phyloP scores from a whole-genome alignment of 2,797 vertebrate genomes.

The Mormyrus hasselquistii region DNA sequence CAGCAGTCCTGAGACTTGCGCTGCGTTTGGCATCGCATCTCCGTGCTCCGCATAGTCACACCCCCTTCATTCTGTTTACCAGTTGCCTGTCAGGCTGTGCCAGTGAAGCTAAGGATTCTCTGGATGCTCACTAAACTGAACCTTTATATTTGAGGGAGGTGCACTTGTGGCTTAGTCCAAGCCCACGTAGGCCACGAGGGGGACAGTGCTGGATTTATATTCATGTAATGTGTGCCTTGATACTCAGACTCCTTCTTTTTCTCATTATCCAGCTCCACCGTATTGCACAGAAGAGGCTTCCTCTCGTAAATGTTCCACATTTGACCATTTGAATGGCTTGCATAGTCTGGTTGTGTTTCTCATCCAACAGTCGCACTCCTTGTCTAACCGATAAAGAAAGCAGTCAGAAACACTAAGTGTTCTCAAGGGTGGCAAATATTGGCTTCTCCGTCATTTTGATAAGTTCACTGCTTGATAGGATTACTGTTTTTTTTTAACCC shows the following conservation, averaged over 20 bases:
- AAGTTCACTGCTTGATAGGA: neutral
- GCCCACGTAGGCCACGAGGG: neutral
- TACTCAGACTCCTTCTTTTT: neutral
- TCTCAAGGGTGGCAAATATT: neutral
- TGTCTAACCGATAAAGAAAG: neutral
- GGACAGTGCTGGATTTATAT: neutral
- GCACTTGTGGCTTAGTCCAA: neutral
- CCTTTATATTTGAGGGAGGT: neutral
- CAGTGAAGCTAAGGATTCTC: neutral
- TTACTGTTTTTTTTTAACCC: neutral
- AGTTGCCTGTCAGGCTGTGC: neutral
- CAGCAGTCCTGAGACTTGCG: slow-evolving; percentile 67
- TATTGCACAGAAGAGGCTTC: neutral
- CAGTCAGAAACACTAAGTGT: neutral
- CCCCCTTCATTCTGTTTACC: neutral
- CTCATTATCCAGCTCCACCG: neutral
- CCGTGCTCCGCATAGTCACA: neutral
- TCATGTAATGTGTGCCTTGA: neutral
- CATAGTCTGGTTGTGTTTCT: neutral
- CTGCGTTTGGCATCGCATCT: neutral
- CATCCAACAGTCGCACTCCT: neutral
- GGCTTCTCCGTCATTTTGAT: neutral
- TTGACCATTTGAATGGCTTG: neutral
- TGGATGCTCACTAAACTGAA: neutral
- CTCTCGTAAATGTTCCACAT: neutral